These are phyloP conservation scores for Tenthredo livida DNA, from an alignment of 2,888 invertebrate genomes.

Conservation along the genomic window DNA sequence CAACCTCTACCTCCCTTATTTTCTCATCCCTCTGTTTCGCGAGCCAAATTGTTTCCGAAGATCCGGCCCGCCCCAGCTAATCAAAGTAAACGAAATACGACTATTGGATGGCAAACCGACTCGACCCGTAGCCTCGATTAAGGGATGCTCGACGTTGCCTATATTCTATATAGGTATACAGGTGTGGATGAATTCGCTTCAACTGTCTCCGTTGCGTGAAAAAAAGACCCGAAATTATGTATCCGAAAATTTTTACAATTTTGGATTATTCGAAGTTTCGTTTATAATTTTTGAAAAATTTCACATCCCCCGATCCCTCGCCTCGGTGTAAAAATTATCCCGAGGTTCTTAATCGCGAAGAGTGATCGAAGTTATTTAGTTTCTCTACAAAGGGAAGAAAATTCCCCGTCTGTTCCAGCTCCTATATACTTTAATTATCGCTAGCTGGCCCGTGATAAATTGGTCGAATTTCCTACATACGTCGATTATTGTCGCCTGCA, in stretches of 20 bases:
- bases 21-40: conserved; percentile 46
- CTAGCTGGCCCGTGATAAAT: conserved; percentile 60
- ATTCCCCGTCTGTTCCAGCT: background rate
- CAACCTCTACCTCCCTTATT: conserved; percentile 32
- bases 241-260: background rate
- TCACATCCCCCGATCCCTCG: background rate
- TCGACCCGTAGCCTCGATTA: conserved; percentile 30
- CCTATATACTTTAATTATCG: conserved; percentile 12
- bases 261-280: background rate
- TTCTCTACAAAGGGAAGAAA: background rate
- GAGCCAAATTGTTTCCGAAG: conserved; percentile 49
- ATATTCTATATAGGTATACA: background rate
- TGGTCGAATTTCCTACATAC: conserved; percentile 63
- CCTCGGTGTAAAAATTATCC: background rate
- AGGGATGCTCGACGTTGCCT: conserved; percentile 1
- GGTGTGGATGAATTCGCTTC: background rate
- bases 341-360: background rate
- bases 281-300: background rate
- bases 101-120: conserved; percentile 36
- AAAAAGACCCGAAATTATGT: background rate
- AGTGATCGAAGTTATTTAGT: background rate
- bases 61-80: conserved; percentile 56
- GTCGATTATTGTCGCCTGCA: conserved; percentile 65
- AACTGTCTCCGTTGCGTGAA: background rate
- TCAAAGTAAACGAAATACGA: conserved; percentile 65